Evolutionary conservation across 2,888 invertebrate genomes (phyloP).

Genomic region (Drosophila kambysellisi): DNA sequence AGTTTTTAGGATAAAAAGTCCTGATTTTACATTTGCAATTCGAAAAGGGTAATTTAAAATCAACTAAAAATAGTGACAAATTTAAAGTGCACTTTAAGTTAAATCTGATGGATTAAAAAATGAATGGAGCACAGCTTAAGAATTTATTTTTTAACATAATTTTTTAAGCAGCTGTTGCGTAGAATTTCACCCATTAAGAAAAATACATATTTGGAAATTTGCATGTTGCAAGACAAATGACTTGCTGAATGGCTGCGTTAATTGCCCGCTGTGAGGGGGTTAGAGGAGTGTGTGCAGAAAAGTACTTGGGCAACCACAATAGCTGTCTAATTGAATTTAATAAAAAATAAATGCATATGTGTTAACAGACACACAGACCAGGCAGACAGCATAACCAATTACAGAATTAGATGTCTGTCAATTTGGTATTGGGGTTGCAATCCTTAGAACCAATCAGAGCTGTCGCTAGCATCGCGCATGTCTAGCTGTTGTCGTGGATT

Average conservation of each 20-base stretch:
- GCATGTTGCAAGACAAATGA: conserved; percentile 27
- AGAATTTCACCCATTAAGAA: background rate
- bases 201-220: conserved; percentile 35
- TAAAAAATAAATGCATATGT: conserved; percentile 4
- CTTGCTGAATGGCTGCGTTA: conserved; percentile 52
- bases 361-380: background rate
- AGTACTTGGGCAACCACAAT: conserved; percentile 41
- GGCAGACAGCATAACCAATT: conserved; percentile 66
- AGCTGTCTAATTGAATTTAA: conserved; percentile 44
- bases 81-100: background rate
- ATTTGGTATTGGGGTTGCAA: conserved; percentile 60
- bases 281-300: background rate
- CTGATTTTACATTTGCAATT: background rate
- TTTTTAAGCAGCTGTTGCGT: conserved; percentile 22
- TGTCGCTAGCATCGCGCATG: conserved; percentile 60
- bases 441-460: conserved; percentile 58
- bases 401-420: conserved; percentile 25
- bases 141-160: background rate
- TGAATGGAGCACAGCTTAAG: background rate
- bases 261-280: conserved; percentile 61
- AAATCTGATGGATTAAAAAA: background rate
- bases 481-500: conserved; percentile 28
- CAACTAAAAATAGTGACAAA: background rate
- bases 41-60: background rate
- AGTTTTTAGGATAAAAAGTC: background rate